A percentile compares a stretch with the other conserved stretches of the same genome.
Evolutionary conservation across 2,797 vertebrate genomes (phyloP).

Genomic region (Micropoecilia bifurca): DNA sequence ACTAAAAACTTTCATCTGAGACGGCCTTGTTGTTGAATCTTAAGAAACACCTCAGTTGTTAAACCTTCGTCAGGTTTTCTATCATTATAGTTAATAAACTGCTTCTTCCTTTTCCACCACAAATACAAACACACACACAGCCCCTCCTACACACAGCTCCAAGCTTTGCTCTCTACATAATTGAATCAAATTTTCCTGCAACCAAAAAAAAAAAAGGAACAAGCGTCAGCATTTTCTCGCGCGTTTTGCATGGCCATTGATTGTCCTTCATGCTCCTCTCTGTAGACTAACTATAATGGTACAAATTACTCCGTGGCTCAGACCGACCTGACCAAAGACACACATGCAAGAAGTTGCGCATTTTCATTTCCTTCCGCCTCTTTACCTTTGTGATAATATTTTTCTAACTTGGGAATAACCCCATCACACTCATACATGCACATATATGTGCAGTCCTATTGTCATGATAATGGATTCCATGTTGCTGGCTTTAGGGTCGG

Average conservation of each 20-base stretch:
- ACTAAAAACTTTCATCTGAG: not conserved
- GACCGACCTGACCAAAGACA: conserved; percentile 83
- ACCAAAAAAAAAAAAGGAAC: conserved; percentile 36
- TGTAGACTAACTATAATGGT: conserved; percentile 87
- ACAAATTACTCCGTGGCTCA: conserved; percentile 85
- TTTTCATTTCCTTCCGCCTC: conserved; percentile 1
- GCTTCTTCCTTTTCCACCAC: conserved; percentile 19
- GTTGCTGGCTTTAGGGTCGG: conserved; percentile 96
- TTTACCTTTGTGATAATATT: conserved; percentile 19
- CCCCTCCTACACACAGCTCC: conserved; percentile 48
- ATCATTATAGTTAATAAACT: conserved; percentile 33
- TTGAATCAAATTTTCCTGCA: conserved; percentile 65
- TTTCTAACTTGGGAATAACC: conserved; percentile 87
- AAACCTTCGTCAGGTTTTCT: conserved; percentile 12
- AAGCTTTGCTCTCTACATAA: conserved; percentile 55
- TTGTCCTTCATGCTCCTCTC: conserved; percentile 88
- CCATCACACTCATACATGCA: conserved; percentile 65
- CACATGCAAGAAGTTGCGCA: conserved; percentile 1
- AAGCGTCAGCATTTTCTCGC: conserved; percentile 62
- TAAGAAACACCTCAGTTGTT: not conserved
- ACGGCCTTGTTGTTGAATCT: not conserved
- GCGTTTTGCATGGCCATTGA: conserved; percentile 70
- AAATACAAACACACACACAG: not conserved
- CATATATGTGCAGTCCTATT: conserved; percentile 82
- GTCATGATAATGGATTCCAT: conserved; percentile 99